Base-by-base conservation (phyloP, 2,888 invertebrate species). In the Belgica antarctica region DNA sequence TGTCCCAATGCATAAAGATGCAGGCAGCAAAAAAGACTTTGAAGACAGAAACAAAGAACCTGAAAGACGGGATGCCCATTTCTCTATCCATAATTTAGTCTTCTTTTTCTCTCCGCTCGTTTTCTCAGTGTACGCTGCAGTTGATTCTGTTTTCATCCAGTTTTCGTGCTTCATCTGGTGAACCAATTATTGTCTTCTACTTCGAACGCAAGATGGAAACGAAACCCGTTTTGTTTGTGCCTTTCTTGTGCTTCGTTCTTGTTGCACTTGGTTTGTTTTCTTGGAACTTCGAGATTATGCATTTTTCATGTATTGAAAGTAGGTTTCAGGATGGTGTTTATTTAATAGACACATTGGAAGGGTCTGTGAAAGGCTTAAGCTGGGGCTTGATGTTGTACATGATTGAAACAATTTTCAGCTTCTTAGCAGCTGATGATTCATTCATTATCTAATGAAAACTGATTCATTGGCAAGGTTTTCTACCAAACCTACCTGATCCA, bases 171-270 rank as follows among this genome's bases (percentile, higher is more conserved):
- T 59, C 59, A 59, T 25, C 24, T 52, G 52, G 52, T 59, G 59
- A 59, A 59, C 59, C 59, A 59, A 59, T 59, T 59, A 59, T 59
- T 59, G 59, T 59, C 59, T 59, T 27, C 27, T 25, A 59, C 59
- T 8, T 59, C 25, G 25, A 59, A 59, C 59, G 59, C 27, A 27
- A 27, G 27, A 59, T 27, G 27, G 22, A 59, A 59, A 59, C 3
- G 15, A 59, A 59, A 59, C 59, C 8, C 10, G 59, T 59, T 59
- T 59, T 25, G n/a, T 5, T 59, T 15, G 25, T 59, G 27, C 27
- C 52, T 7, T 19, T 19, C 22, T 52, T 19, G 52, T 52, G 22
- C 22, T 15, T 41, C 41, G 15, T 41, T 15, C 10, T 12, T 24
- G 24, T 7, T 25, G 59, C 59, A 25, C 59, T 59, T 25, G 25